A percentile compares a stretch with the other conserved stretches of the same genome.
Evolutionary conservation across 1,140 invertebrate species (phyloP).

Genomic region (Bacillus rossius): DNA sequence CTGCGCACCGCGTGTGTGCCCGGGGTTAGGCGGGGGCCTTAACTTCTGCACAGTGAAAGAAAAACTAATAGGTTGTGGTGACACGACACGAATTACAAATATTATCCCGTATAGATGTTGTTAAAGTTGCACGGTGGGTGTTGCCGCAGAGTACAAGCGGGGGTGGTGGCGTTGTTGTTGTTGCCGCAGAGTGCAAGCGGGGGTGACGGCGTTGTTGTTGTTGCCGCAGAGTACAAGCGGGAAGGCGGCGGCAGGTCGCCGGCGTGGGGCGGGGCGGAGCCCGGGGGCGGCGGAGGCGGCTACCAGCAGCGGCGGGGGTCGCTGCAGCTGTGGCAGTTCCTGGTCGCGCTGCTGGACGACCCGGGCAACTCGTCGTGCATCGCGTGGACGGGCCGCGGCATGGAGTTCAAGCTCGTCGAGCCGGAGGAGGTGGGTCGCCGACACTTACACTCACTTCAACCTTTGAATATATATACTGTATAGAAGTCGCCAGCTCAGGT

Average conservation of each 20-base stretch:
- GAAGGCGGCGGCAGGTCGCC: slow-evolving; percentile 7
- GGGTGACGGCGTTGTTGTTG: background rate
- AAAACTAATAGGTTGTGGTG: too few species aligned
- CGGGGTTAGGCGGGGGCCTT: too few species aligned
- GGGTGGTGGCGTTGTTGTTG: too few species aligned
- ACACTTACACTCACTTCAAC: background rate
- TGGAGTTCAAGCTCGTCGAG: slow-evolving; percentile 93
- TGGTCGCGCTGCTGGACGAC: slow-evolving; percentile 84
- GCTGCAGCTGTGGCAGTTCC: slow-evolving; percentile 90
- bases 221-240: background rate
- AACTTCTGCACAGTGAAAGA: too few species aligned
- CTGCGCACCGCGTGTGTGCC: too few species aligned
- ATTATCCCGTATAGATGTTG: too few species aligned
- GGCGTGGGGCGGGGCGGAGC: background rate
- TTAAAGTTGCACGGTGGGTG: too few species aligned
- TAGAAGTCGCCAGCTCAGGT: too few species aligned
- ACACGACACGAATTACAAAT: too few species aligned
- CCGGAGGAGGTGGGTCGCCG: slow-evolving; percentile 74
- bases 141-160: too few species aligned
- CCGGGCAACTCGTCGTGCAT: slow-evolving; percentile 82
- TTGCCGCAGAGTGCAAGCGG: too few species aligned
- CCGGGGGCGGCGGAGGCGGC: background rate
- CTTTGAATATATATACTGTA: too few species aligned
- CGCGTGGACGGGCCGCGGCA: slow-evolving; percentile 90
- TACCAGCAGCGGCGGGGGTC: slow-evolving; percentile 60